Conservation (phyloP, 1,140 invertebrate species). For the Alviniconcha marisindica region DNA sequence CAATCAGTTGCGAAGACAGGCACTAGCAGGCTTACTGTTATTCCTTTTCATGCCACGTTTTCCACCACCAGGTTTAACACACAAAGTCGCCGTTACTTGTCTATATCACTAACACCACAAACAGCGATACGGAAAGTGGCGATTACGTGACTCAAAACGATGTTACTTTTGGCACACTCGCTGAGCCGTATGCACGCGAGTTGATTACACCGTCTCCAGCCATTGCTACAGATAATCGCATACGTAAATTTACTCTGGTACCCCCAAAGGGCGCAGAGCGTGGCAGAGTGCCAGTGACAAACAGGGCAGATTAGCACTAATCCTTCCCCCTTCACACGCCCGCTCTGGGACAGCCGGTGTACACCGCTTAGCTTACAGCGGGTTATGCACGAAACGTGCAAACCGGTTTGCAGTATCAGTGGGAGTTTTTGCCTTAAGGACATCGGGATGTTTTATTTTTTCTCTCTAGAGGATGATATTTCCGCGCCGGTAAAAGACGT, state of each 20-base stretch:
- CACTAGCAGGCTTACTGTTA: too few species aligned
- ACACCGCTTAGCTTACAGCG: not conserved
- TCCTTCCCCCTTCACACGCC: not conserved
- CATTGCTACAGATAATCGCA: not conserved
- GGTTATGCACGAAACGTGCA: not conserved
- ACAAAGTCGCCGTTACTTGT: too few species aligned
- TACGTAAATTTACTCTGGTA: constrained; percentile 6
- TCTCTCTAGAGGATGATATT: too few species aligned
- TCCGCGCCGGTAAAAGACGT: too few species aligned
- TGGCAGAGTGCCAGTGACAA: constrained; percentile 1
- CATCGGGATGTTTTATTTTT: too few species aligned
- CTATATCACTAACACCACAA: too few species aligned
- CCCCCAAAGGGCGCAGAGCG: not conserved
- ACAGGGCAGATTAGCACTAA: constrained; percentile 10
- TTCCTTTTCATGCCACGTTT: too few species aligned
- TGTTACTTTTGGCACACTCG: not conserved
- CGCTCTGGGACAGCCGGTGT: not conserved
- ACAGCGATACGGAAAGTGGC: too few species aligned
- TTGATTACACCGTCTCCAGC: not conserved
- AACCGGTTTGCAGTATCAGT: not conserved
- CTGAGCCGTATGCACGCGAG: not conserved
- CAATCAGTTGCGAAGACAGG: too few species aligned
- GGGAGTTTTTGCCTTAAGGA: too few species aligned
- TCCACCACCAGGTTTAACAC: too few species aligned
- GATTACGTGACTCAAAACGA: not conserved